These are phyloP conservation scores for Acropternis orthonyx DNA, from an alignment of 2,797 vertebrate genomes.

Conservation along the genomic window DNA sequence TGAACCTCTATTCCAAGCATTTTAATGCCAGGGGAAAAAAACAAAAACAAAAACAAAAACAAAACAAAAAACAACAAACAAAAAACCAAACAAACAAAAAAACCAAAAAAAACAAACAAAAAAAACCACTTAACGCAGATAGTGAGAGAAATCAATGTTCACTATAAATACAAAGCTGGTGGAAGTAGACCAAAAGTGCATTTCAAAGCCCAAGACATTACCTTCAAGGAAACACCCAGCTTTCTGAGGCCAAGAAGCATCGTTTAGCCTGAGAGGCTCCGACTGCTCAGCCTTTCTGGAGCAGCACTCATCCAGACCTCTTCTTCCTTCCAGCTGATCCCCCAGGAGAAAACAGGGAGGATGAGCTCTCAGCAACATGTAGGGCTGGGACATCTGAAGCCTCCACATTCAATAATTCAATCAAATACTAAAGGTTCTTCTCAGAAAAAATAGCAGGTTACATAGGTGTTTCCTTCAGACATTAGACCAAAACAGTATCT, in stretches of 20 bases:
- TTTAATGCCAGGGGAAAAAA: conserved; percentile 5
- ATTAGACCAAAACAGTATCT: neutral
- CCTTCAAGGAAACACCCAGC: neutral
- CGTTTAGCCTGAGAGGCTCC: neutral
- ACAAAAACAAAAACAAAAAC: too few relatives aligned
- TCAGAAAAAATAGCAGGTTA: neutral
- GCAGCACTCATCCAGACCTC: neutral
- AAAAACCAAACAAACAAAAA: too few relatives aligned
- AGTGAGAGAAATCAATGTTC: conserved; percentile 6
- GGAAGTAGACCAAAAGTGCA: neutral
- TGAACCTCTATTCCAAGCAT: conserved; percentile 6
- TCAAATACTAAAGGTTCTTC: neutral
- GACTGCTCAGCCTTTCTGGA: neutral
- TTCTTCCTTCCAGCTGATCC: neutral
- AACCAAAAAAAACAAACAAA: neutral
- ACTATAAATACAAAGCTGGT: neutral
- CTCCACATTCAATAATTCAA: neutral
- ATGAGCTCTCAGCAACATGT: neutral
- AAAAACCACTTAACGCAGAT: neutral
- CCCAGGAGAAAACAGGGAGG: neutral
- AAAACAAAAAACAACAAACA: neutral
- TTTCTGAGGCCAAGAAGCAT: neutral
- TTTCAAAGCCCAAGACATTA: neutral
- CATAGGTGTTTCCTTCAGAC: neutral
- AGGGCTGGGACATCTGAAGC: neutral